A percentile compares a stretch with the other conserved stretches of the same genome.
These are phyloP conservation scores for Trachurus trachurus DNA, from an alignment of 2,797 vertebrate genomes.

Conservation along the genomic window DNA sequence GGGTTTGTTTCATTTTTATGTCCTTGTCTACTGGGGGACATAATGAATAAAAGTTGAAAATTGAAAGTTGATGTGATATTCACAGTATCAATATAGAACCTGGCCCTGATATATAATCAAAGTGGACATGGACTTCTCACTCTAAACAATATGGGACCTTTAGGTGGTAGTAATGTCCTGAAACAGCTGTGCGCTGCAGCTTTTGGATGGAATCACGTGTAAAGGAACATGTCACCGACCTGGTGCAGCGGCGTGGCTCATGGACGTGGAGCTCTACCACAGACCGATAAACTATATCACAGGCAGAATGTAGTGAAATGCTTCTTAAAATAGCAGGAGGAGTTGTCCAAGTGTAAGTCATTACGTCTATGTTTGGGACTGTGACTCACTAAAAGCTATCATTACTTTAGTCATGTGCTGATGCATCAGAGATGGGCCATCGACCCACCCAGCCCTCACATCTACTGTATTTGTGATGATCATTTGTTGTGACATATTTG, in stretches of 20 bases:
- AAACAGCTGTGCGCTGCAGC: too few species aligned
- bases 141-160: too few species aligned
- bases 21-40: too few species aligned
- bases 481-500: conserved; percentile 41
- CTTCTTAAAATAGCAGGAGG: conserved; percentile 5
- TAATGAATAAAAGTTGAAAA: too few species aligned
- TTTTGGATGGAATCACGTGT: neutral
- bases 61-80: too few species aligned
- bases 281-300: conserved; percentile 17
- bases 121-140: too few species aligned
- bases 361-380: conserved; percentile 16
- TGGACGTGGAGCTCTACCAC: conserved; percentile 2
- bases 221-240: neutral
- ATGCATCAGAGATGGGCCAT: conserved; percentile 29
- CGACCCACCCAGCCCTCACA: conserved; percentile 20
- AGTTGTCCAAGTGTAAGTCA: conserved; percentile 30
- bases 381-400: conserved; percentile 22
- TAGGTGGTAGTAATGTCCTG: too few species aligned
- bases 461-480: conserved; percentile 35
- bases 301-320: neutral
- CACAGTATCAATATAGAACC: too few species aligned
- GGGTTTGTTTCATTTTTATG: too few species aligned
- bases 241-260: neutral
- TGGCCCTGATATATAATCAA: too few species aligned
- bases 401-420: conserved; percentile 29